Evolutionary conservation across 2,888 invertebrate species (phyloP).

Genomic region (Morpho helenor): DNA sequence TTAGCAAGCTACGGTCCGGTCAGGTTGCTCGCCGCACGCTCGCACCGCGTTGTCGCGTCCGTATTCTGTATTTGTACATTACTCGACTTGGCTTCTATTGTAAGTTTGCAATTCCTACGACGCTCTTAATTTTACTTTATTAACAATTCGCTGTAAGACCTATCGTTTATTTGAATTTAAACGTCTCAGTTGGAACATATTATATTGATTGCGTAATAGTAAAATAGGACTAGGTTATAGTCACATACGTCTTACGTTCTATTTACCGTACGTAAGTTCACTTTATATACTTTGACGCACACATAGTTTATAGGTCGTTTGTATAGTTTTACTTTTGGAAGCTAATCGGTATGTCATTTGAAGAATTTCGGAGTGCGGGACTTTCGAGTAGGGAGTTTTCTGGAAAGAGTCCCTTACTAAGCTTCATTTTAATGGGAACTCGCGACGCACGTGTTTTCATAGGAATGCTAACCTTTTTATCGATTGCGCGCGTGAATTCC

Average conservation of each 20-base stretch:
- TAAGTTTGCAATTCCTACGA: constrained; percentile 64
- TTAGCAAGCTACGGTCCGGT: constrained; percentile 48
- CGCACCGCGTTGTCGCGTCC: constrained; percentile 62
- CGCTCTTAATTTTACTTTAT: constrained; percentile 49
- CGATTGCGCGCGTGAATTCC: constrained; percentile 27
- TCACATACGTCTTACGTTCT: constrained; percentile 66
- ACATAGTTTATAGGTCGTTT: constrained; percentile 61
- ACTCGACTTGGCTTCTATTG: constrained; percentile 70
- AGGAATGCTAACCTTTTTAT: constrained; percentile 22
- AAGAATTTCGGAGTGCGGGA: constrained; percentile 63
- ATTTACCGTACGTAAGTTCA: constrained; percentile 69
- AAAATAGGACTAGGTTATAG: constrained; percentile 69
- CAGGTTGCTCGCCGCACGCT: constrained; percentile 42
- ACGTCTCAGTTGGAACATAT: constrained; percentile 56
- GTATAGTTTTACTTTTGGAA: constrained; percentile 67
- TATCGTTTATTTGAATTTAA: constrained; percentile 50
- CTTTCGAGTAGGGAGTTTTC: constrained; percentile 46
- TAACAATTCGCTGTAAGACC: constrained; percentile 65
- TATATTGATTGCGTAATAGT: constrained; percentile 64
- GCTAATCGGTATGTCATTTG: constrained; percentile 67
- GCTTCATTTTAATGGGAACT: constrained; percentile 20
- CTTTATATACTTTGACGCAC: constrained; percentile 68
- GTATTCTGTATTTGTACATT: constrained; percentile 61
- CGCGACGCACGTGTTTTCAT: constrained; percentile 22
- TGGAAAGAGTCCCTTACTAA: constrained; percentile 46